Base-by-base conservation (phyloP, 35 echinoderm and acorn worm species). In the Chiridota heheva region DNA sequence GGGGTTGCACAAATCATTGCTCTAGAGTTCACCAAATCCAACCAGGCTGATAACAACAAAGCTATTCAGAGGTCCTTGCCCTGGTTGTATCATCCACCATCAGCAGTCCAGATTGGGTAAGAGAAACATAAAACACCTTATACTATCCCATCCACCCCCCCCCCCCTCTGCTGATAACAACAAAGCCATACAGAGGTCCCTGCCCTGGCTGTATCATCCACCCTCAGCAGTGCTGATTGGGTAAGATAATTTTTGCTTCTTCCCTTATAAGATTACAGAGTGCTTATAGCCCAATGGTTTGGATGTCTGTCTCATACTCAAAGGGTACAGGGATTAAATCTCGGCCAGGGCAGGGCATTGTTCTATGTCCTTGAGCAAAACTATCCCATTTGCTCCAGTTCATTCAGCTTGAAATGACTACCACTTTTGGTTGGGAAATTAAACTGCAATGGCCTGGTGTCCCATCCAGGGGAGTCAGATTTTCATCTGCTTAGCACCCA, bases 1-100 rank as follows among this genome's bases (percentile, higher is more conserved):
- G 95, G 95, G 33, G 89, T 98, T 20, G 95, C 95, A 44, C 95
- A 98, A 76, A 88, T 98, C 31, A 80, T 92, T 30, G 95, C 93
- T 0, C 40, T 98, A 30, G 95, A 97, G 73, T 98, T 98, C 60
- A 98, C 95, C 44, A 57, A 78, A 27, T 82, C 73, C 32, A 91
- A 86, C 70, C 85, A 88, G 58, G 69, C 77, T 27, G 89, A 91
- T 34, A 70, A 58, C 15, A 79, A 48, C 36, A 98, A 91, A 81
- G 85, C 88, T 29, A 84, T 98, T 3, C 85, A 98, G 40, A 58
- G 95, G 1, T 85, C 83, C 36, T 71, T 98, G 5, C 95, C 95
- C 10, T 98, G 95, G 95, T 60, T 98, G 12, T 98, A 91, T 42
- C 89, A 98, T 22, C 95, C 89, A 48, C 89, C 95, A 35, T 77